Base-by-base conservation (phyloP, 2,113 vertebrate species). In the Bothrops jararaca region DNA sequence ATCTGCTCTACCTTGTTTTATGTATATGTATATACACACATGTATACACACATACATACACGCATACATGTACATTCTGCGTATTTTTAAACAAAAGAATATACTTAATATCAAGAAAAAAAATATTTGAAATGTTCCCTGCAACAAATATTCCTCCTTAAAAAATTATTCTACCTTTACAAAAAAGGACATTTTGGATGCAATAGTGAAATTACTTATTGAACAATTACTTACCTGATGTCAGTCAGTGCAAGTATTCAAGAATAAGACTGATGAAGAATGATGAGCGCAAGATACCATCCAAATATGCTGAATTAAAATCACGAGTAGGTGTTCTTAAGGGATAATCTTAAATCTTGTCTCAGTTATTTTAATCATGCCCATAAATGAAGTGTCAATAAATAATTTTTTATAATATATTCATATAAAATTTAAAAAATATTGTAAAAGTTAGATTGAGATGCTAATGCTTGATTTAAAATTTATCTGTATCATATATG, bases 131-230 rank as follows among this genome's bases (percentile, higher is more conserved):
- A 89, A 89, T 85, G 50, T 89, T 90, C 69, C 39, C 48, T 54
- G 26, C 45, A 86, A 88, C 50, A 92, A 89, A 86, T 39, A 60
- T 13, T 42, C 22, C 13, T 88, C 52, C 90, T 90, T 29, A 52
- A 90, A 88, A 90, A 90, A 42, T 34, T 34, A 89, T 48, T 42
- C 50, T 34, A 58, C 24, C 24, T 50, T 60, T 23, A 42, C 34
- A 60, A 90, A 80, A 93, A 86, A 34, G 60, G 2, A 34, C 22
- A n/a, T 92, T 89, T 50, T 26, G 42, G 69, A 52, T 89, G 39
- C 26, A 92, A 52, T 58, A 26, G 90, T 53, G 87, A 89, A 54
- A 80, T 80, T 39, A 85, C 39, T 92, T 90, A 64, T 90, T 90
- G 22, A 86, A 9, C 48, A 93, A 80, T 64, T 56, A 45, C 39